Evolutionary conservation across 2,113 vertebrate genomes (phyloP), one percentile per base, ranked within the genome.

Genomic region (Oophaga pumilio): DNA sequence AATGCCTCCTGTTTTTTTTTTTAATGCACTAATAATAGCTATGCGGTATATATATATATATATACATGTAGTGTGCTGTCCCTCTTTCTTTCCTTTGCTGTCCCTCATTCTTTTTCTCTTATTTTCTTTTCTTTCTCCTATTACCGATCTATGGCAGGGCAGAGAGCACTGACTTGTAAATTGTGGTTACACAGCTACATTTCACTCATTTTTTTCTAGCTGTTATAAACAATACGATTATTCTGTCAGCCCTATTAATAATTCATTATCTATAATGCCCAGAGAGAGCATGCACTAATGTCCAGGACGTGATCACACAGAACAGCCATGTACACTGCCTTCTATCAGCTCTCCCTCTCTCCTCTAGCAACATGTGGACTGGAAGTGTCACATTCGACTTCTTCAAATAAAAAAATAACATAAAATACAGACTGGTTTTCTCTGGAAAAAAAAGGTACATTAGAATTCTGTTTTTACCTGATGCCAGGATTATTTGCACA

Each of bases 1-100:
- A 86, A 91, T 87, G 66, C 87, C 87, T 89, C 88, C 89, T 64
- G 26, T 69, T 82, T 18, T 14, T n/a, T 13, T 64, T 9, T n/a
- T 50, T 64, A 24, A 52, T 82, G 13, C n/a, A 22, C 43, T 68
- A 52, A 82, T 50, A 68, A 82, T 83, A 53, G 81, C 81, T 26
- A 3, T 26, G 5, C 9, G 0, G 24, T 28, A 28, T 60, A 60
- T 60, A 60, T 60, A 49, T 33, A 82, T 20, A 71, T 43, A 73
- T 17, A 73, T 18, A 73, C 2, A 68, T 26, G 26, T 11, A 68
- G 33, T 14, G 15, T 14, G 13, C 57, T 17, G 17, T 60, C 15
- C 24, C 64, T 66, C 12, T 69, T 1, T 69, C 18, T 69, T 1
- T 69, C 26, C 28, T 4, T 66, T 28, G 14, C 22, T 14, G 15